A percentile compares a stretch with the other conserved stretches of the same genome.
These are phyloP conservation scores for Ormyrus nitidulus DNA, from an alignment of 2,888 invertebrate species.

Conservation along the genomic window DNA sequence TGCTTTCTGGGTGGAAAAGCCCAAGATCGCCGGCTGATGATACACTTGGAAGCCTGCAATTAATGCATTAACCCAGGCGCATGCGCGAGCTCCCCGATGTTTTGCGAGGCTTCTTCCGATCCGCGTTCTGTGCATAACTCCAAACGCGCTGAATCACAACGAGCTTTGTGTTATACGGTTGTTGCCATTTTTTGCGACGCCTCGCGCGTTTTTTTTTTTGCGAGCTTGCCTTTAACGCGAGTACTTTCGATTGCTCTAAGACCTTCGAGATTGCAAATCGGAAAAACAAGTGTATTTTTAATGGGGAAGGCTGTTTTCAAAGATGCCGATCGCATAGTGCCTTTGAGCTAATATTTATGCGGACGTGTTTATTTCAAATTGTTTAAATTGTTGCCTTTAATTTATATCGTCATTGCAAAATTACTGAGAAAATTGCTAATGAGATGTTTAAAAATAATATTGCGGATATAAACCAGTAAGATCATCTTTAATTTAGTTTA, in stretches of 20 bases:
- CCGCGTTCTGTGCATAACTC: conserved; percentile 4
- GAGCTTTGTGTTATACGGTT: neutral
- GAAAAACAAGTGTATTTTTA: conserved; percentile 8
- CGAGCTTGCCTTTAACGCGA: too few species aligned
- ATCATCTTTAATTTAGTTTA: too few species aligned
- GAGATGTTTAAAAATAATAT: too few species aligned
- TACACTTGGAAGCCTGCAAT: conserved; percentile 23
- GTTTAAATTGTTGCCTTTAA: too few species aligned
- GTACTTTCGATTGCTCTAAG: too few species aligned
- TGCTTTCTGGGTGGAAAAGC: neutral
- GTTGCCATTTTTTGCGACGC: too few species aligned
- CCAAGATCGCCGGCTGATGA: neutral
- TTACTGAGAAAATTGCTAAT: too few species aligned
- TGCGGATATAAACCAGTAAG: too few species aligned
- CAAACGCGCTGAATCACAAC: conserved; percentile 13
- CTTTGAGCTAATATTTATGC: too few species aligned
- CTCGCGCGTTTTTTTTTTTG: neutral
- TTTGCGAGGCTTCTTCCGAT: conserved; percentile 9
- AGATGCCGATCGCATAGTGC: too few species aligned
- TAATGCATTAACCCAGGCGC: conserved; percentile 17
- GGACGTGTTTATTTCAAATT: too few species aligned
- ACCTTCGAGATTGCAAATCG: neutral
- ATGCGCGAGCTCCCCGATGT: neutral
- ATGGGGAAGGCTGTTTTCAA: neutral
- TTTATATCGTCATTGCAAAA: too few species aligned